phyloP scores from a whole-genome alignment of 2,797 vertebrate genomes.

The Onychomys torridus region DNA sequence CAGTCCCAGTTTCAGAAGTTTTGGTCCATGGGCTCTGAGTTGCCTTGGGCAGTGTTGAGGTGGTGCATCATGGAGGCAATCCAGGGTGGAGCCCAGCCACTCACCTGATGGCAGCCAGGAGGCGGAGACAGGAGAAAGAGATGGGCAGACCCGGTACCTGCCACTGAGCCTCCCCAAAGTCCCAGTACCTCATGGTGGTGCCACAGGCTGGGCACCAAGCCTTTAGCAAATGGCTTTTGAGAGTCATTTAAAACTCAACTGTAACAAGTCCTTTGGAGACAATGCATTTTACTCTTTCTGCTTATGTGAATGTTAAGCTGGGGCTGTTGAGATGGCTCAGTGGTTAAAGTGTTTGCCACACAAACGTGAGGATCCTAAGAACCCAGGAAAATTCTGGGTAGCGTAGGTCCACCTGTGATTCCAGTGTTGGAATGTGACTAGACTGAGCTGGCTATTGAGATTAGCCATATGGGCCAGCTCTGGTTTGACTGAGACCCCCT shows the following conservation, averaged over 20 bases:
- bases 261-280: no score
- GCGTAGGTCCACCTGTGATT: neutral
- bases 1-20: neutral
- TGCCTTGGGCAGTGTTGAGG: neutral
- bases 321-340: neutral
- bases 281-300: no score
- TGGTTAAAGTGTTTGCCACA: neutral
- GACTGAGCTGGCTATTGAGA: no score
- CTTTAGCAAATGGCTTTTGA: neutral
- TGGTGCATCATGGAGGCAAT: no score
- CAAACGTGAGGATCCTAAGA: neutral
- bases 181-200: neutral
- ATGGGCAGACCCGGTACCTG: no score
- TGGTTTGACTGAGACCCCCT: neutral
- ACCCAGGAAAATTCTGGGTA: neutral
- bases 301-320: neutral
- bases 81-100: no score
- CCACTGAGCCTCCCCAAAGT: neutral
- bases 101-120: neutral
- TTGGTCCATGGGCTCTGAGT: neutral
- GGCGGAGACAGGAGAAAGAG: neutral
- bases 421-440: neutral
- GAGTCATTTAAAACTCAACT: neutral
- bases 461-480: neutral
- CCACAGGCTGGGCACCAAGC: neutral